Evolutionary conservation across 2,113 vertebrate genomes (phyloP).

Genomic region (Pseudopodoces humilis): DNA sequence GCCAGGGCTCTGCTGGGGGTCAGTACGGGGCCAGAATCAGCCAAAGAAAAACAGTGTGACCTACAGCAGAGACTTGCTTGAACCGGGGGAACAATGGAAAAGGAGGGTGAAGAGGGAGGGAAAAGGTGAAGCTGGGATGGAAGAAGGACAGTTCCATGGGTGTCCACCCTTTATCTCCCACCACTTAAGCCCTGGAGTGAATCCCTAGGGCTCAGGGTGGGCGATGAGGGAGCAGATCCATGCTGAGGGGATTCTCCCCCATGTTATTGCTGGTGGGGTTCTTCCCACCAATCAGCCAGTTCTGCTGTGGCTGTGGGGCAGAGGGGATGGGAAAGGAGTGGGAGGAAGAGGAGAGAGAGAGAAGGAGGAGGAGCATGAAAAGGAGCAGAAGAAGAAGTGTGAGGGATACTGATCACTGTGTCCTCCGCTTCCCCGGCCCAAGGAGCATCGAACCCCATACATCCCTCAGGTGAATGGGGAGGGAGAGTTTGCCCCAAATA

Average conservation of each 20-base stretch:
- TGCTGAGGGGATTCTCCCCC: too few species aligned
- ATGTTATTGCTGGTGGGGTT: accelerated
- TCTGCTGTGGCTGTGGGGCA: accelerated
- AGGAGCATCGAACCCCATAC: too few species aligned
- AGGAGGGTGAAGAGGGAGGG: not conserved
- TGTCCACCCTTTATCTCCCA: not conserved
- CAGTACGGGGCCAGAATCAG: not conserved
- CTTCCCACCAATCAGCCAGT: not conserved
- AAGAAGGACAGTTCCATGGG: not conserved
- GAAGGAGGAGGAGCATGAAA: not conserved
- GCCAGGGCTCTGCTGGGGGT: not conserved
- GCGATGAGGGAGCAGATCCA: accelerated
- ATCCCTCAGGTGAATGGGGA: not conserved
- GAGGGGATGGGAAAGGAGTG: not conserved
- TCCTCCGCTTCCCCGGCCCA: accelerated
- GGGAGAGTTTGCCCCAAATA: not conserved
- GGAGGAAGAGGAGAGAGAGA: too few species aligned
- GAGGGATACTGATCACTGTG: not conserved
- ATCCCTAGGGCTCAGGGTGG: too few species aligned
- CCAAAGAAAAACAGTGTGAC: too few species aligned
- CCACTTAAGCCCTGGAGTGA: not conserved
- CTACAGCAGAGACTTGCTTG: too few species aligned
- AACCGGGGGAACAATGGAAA: not conserved
- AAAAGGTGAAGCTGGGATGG: not conserved
- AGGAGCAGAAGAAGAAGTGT: not conserved